phyloP scores from a whole-genome alignment of 2,113 vertebrate species.

The Phylloscopus trochilus region DNA sequence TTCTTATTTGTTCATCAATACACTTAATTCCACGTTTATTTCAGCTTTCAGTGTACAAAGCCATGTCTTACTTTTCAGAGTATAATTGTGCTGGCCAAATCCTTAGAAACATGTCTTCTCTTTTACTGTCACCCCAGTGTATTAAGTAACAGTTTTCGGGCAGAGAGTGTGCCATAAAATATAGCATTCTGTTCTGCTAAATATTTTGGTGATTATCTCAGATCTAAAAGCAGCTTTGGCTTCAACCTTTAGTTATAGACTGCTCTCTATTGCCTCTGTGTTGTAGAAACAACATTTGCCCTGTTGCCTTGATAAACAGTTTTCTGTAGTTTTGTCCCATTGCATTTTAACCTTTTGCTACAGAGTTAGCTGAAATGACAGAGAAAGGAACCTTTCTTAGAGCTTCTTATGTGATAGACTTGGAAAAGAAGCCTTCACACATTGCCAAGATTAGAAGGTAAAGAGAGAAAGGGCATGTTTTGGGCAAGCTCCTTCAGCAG shows the following conservation, averaged over 20 bases:
- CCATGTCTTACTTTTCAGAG: neutral
- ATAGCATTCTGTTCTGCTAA: slow-evolving; percentile 19
- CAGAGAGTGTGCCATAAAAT: neutral
- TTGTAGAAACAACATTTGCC: neutral
- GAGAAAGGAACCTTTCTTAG: neutral
- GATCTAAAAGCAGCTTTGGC: neutral
- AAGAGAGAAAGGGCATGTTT: slow-evolving; percentile 47
- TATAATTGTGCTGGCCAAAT: neutral
- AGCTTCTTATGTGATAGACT: neutral
- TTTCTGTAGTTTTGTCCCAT: neutral
- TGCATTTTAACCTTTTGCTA: neutral
- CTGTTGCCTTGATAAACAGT: neutral
- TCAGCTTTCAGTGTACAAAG: neutral
- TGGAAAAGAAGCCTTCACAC: neutral
- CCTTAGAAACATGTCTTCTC: neutral
- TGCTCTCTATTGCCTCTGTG: neutral
- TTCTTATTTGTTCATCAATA: neutral
- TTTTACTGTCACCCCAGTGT: neutral
- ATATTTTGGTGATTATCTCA: slow-evolving; percentile 4
- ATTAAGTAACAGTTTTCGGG: slow-evolving; percentile 7
- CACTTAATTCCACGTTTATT: neutral
- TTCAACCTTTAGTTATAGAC: neutral
- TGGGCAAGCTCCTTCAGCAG: neutral
- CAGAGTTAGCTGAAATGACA: neutral
- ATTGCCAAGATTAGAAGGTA: neutral